phyloP scores from a whole-genome alignment of 2,888 invertebrate species.

The Coenonympha glycerion region DNA sequence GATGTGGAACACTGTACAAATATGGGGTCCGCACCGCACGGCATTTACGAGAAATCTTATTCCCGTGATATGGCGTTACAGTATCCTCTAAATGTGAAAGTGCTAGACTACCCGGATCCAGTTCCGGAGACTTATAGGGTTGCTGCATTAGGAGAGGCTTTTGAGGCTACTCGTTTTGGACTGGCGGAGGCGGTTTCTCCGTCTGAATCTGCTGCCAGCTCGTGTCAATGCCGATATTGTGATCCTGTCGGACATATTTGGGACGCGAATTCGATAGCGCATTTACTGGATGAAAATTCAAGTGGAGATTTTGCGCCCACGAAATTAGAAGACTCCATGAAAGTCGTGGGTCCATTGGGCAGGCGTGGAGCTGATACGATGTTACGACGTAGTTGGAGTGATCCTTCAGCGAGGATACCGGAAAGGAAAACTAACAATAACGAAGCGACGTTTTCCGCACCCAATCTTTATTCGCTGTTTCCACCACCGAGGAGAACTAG shows the following conservation, averaged over 20 bases:
- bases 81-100: constrained; percentile 66
- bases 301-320: constrained; percentile 68
- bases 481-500: constrained; percentile 59
- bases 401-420: constrained; percentile 71
- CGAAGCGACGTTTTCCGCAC: constrained; percentile 61
- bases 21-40: constrained; percentile 47
- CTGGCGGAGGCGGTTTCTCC: constrained; percentile 64
- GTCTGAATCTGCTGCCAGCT: constrained; percentile 65
- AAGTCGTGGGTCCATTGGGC: constrained; percentile 64
- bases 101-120: constrained; percentile 60
- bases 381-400: constrained; percentile 79
- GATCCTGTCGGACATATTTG: constrained; percentile 84
- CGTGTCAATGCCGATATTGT: constrained; percentile 85
- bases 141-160: constrained; percentile 72
- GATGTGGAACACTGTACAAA: constrained; percentile 67
- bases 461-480: constrained; percentile 68
- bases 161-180: constrained; percentile 68
- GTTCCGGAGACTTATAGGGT: constrained; percentile 63
- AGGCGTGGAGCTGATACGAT: constrained; percentile 61
- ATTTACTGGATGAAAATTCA: constrained; percentile 67
- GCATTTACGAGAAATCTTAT: constrained; percentile 69
- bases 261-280: constrained; percentile 80
- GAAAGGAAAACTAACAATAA: constrained; percentile 53
- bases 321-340: constrained; percentile 70
- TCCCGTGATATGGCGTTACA: constrained; percentile 70